Percentiles rank a stretch among this genome's conserved stretches.
Evolutionary conservation across 2,888 invertebrate genomes (phyloP).

Genomic region (Hypomecis atomaria): DNA sequence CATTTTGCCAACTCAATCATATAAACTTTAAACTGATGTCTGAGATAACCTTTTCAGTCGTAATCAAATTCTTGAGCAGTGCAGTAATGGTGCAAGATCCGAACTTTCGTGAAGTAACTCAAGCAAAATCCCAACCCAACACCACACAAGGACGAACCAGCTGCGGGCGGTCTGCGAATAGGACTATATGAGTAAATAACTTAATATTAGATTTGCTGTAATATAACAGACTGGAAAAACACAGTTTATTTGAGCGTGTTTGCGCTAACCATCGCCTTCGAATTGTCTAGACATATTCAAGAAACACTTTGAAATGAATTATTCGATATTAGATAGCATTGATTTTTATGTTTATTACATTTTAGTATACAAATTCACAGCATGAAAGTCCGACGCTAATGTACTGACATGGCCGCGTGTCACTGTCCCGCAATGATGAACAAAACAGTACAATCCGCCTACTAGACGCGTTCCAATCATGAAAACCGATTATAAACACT

Average conservation of each 20-base stretch:
- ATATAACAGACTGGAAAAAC: conserved; percentile 48
- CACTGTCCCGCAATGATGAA: too few relatives aligned
- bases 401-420: too few relatives aligned
- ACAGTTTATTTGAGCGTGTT: conserved; percentile 51
- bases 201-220: conserved; percentile 33
- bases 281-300: conserved; percentile 26
- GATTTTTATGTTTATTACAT: too few relatives aligned
- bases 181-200: conserved; percentile 22
- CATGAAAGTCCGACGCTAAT: too few relatives aligned
- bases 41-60: background rate
- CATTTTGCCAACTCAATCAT: too few relatives aligned
- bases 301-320: background rate
- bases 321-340: too few relatives aligned
- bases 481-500: too few relatives aligned
- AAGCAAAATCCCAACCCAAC: background rate
- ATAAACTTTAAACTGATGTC: too few relatives aligned
- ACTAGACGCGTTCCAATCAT: too few relatives aligned
- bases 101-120: background rate
- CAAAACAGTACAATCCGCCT: too few relatives aligned
- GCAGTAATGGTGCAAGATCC: background rate
- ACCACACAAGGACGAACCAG: background rate
- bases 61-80: background rate
- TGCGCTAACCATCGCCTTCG: conserved; percentile 11
- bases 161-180: background rate
- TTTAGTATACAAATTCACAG: too few relatives aligned